A percentile compares a stretch with the other conserved stretches of the same genome.
Conservation (phyloP, 2,113 vertebrate species). For the Gallinago jamesoni region DNA sequence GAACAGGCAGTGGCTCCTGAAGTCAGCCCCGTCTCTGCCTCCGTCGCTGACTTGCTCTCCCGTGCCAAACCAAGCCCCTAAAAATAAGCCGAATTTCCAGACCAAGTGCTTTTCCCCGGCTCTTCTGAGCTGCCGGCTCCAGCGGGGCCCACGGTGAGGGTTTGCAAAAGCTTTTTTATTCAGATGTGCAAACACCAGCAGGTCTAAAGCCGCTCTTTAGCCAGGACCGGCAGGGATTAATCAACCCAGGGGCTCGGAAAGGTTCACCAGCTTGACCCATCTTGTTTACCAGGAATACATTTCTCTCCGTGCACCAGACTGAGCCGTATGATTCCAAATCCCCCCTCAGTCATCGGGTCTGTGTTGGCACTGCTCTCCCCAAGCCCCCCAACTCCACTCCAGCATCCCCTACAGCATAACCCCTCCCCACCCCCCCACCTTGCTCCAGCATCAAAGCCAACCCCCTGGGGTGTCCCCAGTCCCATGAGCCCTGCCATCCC, state of each 20-base stretch:
- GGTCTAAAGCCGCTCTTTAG: neutral
- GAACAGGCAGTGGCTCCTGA: neutral
- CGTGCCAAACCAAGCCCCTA: neutral
- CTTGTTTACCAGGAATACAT: neutral
- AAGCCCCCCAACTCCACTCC: rapidly evolving
- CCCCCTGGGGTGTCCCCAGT: rapidly evolving
- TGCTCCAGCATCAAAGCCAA: neutral
- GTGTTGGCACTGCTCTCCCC: neutral
- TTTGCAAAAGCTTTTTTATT: slow-evolving; percentile 3
- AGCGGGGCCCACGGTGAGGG: neutral
- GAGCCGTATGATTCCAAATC: neutral
- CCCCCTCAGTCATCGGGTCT: neutral
- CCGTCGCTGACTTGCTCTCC: neutral
- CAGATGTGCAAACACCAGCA: neutral
- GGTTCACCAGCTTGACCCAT: neutral
- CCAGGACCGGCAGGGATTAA: neutral
- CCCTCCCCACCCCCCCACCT: no score
- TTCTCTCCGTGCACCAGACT: neutral
- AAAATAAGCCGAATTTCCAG: neutral
- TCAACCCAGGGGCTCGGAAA: neutral
- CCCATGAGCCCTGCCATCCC: neutral
- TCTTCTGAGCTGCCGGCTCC: neutral
- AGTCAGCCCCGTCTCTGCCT: neutral
- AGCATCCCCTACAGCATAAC: neutral
- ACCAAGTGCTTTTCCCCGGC: neutral